A percentile compares a stretch with the other conserved stretches of the same genome.
These are phyloP conservation scores for Nymphicus hollandicus DNA, from an alignment of 2,113 vertebrate species.

Conservation along the genomic window DNA sequence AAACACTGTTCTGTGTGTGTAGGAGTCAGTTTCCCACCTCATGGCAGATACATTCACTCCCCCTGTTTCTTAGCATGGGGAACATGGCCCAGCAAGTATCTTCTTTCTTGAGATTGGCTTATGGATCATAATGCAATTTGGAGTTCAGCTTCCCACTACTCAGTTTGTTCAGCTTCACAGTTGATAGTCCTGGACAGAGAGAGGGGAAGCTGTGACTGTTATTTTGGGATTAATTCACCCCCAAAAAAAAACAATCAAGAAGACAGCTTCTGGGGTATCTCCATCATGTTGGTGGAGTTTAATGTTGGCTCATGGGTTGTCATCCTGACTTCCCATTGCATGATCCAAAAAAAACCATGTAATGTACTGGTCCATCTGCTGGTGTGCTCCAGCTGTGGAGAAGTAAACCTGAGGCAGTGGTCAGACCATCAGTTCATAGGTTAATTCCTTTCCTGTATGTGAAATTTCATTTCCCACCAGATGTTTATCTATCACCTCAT, in stretches of 20 bases:
- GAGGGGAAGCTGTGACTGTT: neutral
- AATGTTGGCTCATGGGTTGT: neutral
- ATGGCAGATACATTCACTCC: neutral
- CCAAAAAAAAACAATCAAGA: neutral
- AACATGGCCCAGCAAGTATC: neutral
- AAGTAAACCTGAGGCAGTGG: neutral
- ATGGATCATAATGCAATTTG: neutral
- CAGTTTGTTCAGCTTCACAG: neutral
- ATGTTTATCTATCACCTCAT: neutral
- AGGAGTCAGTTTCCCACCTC: neutral
- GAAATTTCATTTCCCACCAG: neutral
- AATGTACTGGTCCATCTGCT: neutral
- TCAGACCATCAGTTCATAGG: neutral
- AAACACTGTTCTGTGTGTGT: neutral
- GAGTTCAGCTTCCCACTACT: neutral
- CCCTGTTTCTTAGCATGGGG: neutral
- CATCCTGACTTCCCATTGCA: neutral
- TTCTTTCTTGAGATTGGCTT: neutral
- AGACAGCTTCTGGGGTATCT: neutral
- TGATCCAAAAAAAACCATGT: fast-evolving
- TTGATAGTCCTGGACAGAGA: neutral
- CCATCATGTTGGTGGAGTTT: neutral
- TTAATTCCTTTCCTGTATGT: neutral
- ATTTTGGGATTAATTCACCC: neutral
- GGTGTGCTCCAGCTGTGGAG: neutral